Evolutionary conservation across 2,113 vertebrate genomes (phyloP).

Genomic region (Cacatua alba): DNA sequence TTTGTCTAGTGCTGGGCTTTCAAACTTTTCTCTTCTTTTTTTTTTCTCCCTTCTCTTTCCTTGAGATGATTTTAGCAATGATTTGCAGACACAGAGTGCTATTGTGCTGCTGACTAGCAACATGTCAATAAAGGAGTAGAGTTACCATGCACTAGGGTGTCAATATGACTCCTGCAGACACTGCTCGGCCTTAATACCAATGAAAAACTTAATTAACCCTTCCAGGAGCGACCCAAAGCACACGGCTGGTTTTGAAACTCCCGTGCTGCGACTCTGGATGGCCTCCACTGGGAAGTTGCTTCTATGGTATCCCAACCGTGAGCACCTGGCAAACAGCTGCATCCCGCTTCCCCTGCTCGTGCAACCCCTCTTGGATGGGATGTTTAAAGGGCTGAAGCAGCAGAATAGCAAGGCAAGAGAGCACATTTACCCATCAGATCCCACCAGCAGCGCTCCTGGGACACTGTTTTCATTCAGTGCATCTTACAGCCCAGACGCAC

Average conservation of each 20-base stretch:
- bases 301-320: conserved; percentile 33
- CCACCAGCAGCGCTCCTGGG: conserved; percentile 11
- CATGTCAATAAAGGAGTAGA: conserved; percentile 79
- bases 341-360: not conserved
- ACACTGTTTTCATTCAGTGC: conserved; percentile 40
- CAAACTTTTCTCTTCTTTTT: conserved; percentile 76
- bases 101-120: conserved; percentile 80
- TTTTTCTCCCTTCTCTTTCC: not conserved
- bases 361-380: conserved; percentile 16
- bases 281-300: conserved; percentile 55
- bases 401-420: not conserved
- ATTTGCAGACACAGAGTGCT: conserved; percentile 81
- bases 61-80: conserved; percentile 88
- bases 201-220: conserved; percentile 81
- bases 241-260: conserved; percentile 49
- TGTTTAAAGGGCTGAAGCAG: conserved; percentile 41
- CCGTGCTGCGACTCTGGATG: conserved; percentile 4
- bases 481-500: not conserved
- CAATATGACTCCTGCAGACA: conserved; percentile 77
- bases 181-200: conserved; percentile 67
- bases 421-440: not conserved
- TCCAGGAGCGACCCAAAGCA: conserved; percentile 42
- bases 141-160: conserved; percentile 78
- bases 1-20: conserved; percentile 83
- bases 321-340: conserved; percentile 36